A percentile compares a stretch with the other conserved stretches of the same genome.
These are phyloP conservation scores for Mionectes olivaceus DNA, from an alignment of 2,797 vertebrate species.

Conservation along the genomic window DNA sequence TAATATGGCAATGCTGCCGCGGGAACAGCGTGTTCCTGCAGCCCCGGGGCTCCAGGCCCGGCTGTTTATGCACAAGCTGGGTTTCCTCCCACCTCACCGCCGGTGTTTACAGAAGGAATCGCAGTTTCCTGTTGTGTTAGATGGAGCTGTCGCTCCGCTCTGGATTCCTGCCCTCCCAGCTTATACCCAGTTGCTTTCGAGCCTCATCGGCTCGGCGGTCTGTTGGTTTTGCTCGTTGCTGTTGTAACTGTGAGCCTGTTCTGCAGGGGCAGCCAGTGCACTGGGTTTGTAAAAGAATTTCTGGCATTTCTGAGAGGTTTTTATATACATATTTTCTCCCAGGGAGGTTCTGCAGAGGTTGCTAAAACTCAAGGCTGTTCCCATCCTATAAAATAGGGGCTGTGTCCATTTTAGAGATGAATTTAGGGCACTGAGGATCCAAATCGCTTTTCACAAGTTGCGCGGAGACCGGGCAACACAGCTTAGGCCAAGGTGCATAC, in stretches of 20 bases:
- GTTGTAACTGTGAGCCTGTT: not conserved
- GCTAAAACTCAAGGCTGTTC: not conserved
- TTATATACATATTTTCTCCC: not conserved
- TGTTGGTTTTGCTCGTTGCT: not conserved
- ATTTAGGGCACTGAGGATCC: not conserved
- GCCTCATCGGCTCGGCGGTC: not conserved
- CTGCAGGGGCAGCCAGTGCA: not conserved
- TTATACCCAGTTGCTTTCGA: not conserved
- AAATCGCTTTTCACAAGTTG: not conserved
- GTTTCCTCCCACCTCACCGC: conserved; percentile 32
- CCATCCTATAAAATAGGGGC: not conserved
- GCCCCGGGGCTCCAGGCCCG: not conserved
- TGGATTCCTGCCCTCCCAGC: conserved; percentile 12
- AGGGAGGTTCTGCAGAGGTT: not conserved
- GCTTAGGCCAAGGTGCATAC: not conserved
- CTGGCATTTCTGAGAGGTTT: not conserved
- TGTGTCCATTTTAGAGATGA: not conserved
- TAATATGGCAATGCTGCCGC: not conserved
- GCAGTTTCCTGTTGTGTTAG: conserved; percentile 53
- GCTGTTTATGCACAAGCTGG: conserved; percentile 43
- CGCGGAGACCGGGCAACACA: accelerated
- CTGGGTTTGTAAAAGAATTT: not conserved
- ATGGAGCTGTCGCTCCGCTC: conserved; percentile 15
- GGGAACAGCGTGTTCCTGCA: not conserved
- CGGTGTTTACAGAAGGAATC: conserved; percentile 47